Base-by-base conservation (phyloP, 2,797 vertebrate genomes). In the Hyperoplus lanceolatus region DNA sequence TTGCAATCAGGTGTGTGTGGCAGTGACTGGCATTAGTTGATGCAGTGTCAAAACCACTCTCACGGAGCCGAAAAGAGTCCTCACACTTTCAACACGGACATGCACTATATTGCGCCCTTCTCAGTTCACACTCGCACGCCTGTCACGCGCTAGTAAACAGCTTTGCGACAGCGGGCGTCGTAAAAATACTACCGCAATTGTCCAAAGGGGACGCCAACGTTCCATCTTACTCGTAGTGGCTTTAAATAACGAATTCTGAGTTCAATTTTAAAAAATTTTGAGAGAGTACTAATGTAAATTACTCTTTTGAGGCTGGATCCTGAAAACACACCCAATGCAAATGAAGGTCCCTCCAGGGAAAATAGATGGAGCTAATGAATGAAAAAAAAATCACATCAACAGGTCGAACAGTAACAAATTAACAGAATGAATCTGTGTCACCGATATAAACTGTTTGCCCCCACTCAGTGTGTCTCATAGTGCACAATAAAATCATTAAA, bases 351-450 rank as follows among this genome's bases (percentile, higher is more conserved):
- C 41, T 55, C 1, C 39, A 3, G 29, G 67, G 51, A 42, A 67
- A 61, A 15, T 13, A 18, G 39, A 38, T 0, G 0, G 36, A 51
- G 42, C 55, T 73, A 68, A 72, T 75, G 54, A 81, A 29, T 29
- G 29, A 29, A 29, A 29, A 29, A 75, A 54, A 70, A 71, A 36
- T 4, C 10, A 42, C 70, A 73, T 87, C 71, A 77, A 70, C 73
- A 70, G 0, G 4, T 1, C 42, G 2, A 49, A 41, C 62, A 57
- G 62, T 3, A 21, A 58, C 54, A 77, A 69, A 75, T 72, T 3
- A 51, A 62, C 64, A 50, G 71, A 60, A 68, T 84, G 7, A 77
- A 57, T 73, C 63, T 66, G 53, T 56, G 43, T 70, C 51, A 67
- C 63, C 0, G 1, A 18, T 21, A 1, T 11, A 53, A 36, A 43